Evolutionary conservation across 2,113 vertebrate genomes (phyloP).

Genomic region (Boleophthalmus pectinirostris): DNA sequence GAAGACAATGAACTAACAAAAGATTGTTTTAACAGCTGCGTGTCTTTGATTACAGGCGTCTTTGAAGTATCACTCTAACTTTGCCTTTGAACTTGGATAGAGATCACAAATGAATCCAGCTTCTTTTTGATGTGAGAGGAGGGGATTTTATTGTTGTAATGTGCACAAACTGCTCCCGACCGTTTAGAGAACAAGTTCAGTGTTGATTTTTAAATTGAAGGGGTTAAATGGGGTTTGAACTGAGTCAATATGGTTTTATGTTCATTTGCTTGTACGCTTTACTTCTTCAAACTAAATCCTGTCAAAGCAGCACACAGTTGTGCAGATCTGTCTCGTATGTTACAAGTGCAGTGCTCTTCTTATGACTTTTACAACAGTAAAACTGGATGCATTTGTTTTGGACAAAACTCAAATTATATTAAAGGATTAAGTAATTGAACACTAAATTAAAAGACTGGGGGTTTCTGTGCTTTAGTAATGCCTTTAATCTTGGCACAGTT

Average conservation of each 20-base stretch:
- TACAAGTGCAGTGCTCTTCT: conserved; percentile 9
- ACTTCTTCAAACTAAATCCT: conserved; percentile 43
- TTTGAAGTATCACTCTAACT: conserved; percentile 99
- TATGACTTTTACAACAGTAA: conserved; percentile 56
- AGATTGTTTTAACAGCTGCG: conserved; percentile 99
- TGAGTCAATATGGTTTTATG: conserved; percentile 44
- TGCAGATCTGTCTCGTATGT: conserved; percentile 16
- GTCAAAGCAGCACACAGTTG: conserved; percentile 36
- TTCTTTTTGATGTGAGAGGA: conserved; percentile 93
- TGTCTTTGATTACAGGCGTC: conserved; percentile 97
- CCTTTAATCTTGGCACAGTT: conserved; percentile 75
- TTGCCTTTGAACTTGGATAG: conserved; percentile 98
- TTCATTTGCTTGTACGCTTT: conserved; percentile 56
- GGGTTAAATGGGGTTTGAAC: conserved; percentile 12
- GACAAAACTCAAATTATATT: conserved; percentile 72
- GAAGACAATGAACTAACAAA: conserved; percentile 99
- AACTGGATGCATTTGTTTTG: conserved; percentile 68
- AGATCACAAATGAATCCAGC: conserved; percentile 98
- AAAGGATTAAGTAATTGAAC: conserved; percentile 78
- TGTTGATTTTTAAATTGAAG: conserved; percentile 76
- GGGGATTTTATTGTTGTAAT: conserved; percentile 95
- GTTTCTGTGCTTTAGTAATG: conserved; percentile 74
- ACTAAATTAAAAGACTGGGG: conserved; percentile 72
- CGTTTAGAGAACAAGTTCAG: conserved; percentile 80
- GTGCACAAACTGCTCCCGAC: conserved; percentile 88